Evolutionary conservation across 2,888 invertebrate genomes (phyloP), one percentile per base, ranked within the genome.

Genomic region (Xestobium rufovillosum): DNA sequence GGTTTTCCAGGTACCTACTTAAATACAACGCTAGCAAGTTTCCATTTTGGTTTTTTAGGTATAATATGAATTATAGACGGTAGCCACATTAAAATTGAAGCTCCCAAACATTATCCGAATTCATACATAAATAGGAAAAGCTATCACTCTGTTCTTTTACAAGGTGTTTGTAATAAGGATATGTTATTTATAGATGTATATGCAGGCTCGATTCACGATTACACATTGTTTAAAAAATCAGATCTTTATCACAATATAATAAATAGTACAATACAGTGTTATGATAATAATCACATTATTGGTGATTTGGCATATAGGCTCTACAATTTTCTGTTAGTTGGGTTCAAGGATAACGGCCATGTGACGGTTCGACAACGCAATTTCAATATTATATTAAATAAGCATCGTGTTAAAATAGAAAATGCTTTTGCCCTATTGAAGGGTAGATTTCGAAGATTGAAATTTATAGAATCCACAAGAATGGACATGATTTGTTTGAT

Each of bases 61-160:
- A 19, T 19, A 8, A 19, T 19, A 8, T 6, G 23, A 19, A 8
- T 6, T 19, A 19, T 19, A 8, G 48, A 51, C 37, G 45, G 47
- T 3, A 37, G 38, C 12, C 49, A 51, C 27, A 42, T 51, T 17
- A 26, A 26, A n/a, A 49, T 50, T 16, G 15, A 30, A 12, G 42
- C 39, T 8, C 50, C 51, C 3, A 41, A 38, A 23, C 31, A 40
- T 3, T 14, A 45, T 30, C 31, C 36, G 14, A 44, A 44, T 32
- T 44, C 47, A 19, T 52, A 47, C 31, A 17, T 35, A 2, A 50
- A 51, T 25, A 14, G 45, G 11, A 48, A 49, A 36, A 19, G 26
- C 15, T 48, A 28, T 29, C 42, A 49, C 31, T 45, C 43, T n/a
- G 16, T 47, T 11, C 15, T 49, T 10, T 17, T 48, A 6, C 48